Evolutionary conservation across 1,140 invertebrate species (phyloP).

Genomic region (Drosophila parabipectinata): DNA sequence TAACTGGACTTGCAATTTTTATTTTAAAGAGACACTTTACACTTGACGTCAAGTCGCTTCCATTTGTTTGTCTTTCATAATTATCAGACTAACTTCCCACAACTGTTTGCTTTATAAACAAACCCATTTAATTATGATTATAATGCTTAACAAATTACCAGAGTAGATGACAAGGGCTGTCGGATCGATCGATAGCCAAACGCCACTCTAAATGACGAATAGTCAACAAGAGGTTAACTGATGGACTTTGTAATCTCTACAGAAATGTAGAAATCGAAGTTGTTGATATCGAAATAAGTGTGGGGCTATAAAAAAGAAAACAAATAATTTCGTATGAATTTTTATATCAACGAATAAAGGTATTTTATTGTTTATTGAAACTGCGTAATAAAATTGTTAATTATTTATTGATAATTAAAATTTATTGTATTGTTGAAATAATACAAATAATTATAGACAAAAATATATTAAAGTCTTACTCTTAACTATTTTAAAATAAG

Average conservation of each 20-base stretch:
- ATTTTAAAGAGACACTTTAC: slow-evolving; percentile 8
- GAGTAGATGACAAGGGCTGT: slow-evolving; percentile 53
- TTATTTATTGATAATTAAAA: slow-evolving; percentile 20
- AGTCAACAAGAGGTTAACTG: slow-evolving; percentile 21
- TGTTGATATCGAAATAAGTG: not conserved
- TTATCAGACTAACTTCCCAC: slow-evolving; percentile 1
- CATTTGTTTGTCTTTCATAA: slow-evolving; percentile 16
- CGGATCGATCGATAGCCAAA: slow-evolving; percentile 37
- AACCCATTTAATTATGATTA: slow-evolving; percentile 45
- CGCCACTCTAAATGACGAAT: slow-evolving; percentile 57
- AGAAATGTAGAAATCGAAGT: slow-evolving; percentile 32
- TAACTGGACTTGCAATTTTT: not conserved
- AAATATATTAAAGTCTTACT: no score
- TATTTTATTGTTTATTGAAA: not conserved
- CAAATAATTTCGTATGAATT: no score
- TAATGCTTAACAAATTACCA: slow-evolving; percentile 47
- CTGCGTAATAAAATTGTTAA: slow-evolving; percentile 44
- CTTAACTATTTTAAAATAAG: no score
- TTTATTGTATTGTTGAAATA: no score
- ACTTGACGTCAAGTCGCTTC: not conserved
- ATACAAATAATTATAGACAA: no score
- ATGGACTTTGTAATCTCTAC: slow-evolving; percentile 56
- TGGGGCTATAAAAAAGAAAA: not conserved
- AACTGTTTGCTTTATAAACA: slow-evolving; percentile 19
- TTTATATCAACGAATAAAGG: not conserved